Evolutionary conservation across 2,888 invertebrate species (phyloP), one percentile per base, ranked within the genome.

Genomic region (Phyto melanocephala): DNA sequence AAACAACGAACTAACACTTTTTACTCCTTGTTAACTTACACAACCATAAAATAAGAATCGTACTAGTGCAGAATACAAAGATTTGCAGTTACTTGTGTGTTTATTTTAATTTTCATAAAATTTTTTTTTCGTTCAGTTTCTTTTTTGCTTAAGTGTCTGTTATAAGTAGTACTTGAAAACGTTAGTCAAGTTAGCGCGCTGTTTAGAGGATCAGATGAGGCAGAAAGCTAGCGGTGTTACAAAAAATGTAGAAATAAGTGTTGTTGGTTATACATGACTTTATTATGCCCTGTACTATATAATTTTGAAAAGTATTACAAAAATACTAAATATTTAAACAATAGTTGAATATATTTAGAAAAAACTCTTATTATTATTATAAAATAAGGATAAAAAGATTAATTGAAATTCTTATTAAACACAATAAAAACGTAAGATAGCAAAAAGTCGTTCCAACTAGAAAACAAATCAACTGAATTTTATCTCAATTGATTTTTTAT

Each of bases 121-220:
- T 5, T 28, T 35, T 40, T 20, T 40, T 42, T n/a, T 24, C 11
- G 11, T 11, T 54, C 6, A 28, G 4, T 13, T 52, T 24, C 3
- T 17, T 77, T 28, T 56, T 40, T 50, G 24, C 15, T 45, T 47
- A 82, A 82, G 82, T 82, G 79, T 79, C 67, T 71, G 75, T 37
- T 67, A 52, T 71, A 79, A 82, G 79, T 79, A 71, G 79, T 45
- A 76, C 82, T 82, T 47, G 47, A 71, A 79, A 22, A 62, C 45
- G 60, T 78, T 68, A 62, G 71, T 60, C 65, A 78, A 28, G 84
- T 75, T 56, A 60, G 67, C 40, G 75, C 40, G 75, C 28, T 56
- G 71, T 50, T 33, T 63, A 52, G 50, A 45, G 67, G 20, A 60
- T 60, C 28, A 52, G 83, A 76, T 78, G 84, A 68, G 47, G 58